A percentile compares a stretch with the other conserved stretches of the same genome.
These are phyloP conservation scores for Conops quadrifasciatus DNA, from an alignment of 2,888 invertebrate genomes.

Conservation along the genomic window DNA sequence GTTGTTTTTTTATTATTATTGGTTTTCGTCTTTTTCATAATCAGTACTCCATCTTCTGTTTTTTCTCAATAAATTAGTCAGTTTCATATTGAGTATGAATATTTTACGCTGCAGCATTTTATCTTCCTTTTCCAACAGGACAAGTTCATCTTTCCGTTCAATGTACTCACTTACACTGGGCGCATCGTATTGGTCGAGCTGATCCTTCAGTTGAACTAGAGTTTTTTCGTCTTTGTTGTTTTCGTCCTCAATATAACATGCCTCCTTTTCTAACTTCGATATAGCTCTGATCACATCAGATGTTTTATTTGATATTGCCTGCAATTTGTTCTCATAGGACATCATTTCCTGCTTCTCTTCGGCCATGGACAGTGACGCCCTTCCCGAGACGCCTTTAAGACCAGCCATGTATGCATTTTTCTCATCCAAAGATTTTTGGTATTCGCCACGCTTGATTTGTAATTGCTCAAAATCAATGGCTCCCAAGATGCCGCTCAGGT, in stretches of 20 bases:
- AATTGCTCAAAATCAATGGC: slow-evolving; percentile 70
- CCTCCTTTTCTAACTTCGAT: slow-evolving; percentile 62
- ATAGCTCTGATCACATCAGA: slow-evolving; percentile 62
- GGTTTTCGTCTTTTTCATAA: too few species aligned
- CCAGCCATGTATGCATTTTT: slow-evolving; percentile 67
- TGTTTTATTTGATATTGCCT: slow-evolving; percentile 62
- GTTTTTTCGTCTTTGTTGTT: slow-evolving; percentile 59
- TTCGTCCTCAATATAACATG: slow-evolving; percentile 57
- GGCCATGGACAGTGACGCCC: slow-evolving; percentile 67
- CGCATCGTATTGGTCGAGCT: slow-evolving; percentile 64
- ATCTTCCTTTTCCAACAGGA: slow-evolving; percentile 61
- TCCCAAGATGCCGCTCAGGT: slow-evolving; percentile 68
- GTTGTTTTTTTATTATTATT: too few species aligned
- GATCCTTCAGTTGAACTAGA: slow-evolving; percentile 56
- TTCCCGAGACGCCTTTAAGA: slow-evolving; percentile 68
- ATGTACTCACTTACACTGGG: slow-evolving; percentile 69
- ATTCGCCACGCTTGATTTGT: slow-evolving; percentile 68
- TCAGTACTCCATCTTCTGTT: too few species aligned
- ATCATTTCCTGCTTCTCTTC: slow-evolving; percentile 66
- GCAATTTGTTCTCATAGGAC: slow-evolving; percentile 62
- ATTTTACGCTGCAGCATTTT: slow-evolving; percentile 59
- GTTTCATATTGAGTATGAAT: slow-evolving; percentile 58
- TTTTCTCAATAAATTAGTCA: slow-evolving; percentile 53
- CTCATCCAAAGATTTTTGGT: slow-evolving; percentile 66
- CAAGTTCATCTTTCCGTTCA: slow-evolving; percentile 65